Base-by-base conservation (phyloP, 2,888 invertebrate species). In the Kryphioiulus occultus region DNA sequence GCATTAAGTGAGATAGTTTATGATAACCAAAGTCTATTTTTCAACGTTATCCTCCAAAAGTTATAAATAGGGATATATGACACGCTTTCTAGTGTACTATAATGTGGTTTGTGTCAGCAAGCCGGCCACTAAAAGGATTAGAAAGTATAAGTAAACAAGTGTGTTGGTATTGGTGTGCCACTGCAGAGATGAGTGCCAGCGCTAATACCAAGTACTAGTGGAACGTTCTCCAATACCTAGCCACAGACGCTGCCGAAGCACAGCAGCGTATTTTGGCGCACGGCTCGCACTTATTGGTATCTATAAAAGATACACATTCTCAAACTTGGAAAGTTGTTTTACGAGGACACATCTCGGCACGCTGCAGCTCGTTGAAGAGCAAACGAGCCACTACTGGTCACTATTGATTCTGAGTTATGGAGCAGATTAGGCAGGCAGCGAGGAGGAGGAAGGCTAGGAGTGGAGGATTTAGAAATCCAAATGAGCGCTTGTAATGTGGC, bases 351-450 rank as follows among this genome's bases (percentile, higher is more conserved):
- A 82, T 32, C 26, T 82, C 26, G n/a, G 32, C 30, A 82, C 12
- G 32, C 82, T 82, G 82, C 47, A 82, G 82, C 82, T 82, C 47
- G 32, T 82, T 82, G 82, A 32, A 82, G 82, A 82, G 82, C 32
- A 32, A 82, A 86, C 35, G 47, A 44, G 44, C 53, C 19, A 84
- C 22, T 35, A 84, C 83, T 84, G 87, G 87, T 87, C 87, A 87
- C 87, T 84, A 84, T 83, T 87, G 87, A 87, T 87, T 87, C 87
- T 87, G 84, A 87, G 87, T 87, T 87, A 87, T 87, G 87, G 44
- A 35, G 39, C 68, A 87, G 87, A 87, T 87, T 84, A 84, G 87
- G 47, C 44, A 35, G 42, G 17, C 87, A 86, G 86, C 42, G 53
- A 35, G n/a, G 82, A 78, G 42, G 32, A 86, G 78, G 68, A 26